Conservation (phyloP, 2,888 invertebrate species). For the Synergus japonicus region DNA sequence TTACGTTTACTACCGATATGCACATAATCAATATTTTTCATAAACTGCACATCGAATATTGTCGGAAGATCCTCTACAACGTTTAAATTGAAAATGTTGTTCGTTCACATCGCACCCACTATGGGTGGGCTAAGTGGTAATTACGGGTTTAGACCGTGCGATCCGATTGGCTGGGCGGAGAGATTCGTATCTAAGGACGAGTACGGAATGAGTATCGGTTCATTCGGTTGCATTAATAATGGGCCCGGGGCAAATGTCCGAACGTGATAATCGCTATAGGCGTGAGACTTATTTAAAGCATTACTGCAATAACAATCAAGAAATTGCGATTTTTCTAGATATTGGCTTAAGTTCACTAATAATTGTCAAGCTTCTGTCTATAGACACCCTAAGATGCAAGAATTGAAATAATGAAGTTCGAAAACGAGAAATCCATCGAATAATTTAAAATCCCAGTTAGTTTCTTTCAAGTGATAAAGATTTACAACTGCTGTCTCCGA, state of each 20-base stretch:
- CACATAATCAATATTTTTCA: slow-evolving; percentile 18
- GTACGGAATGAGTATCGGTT: slow-evolving; percentile 63
- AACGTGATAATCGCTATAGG: slow-evolving; percentile 59
- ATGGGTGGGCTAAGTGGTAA: slow-evolving; percentile 74
- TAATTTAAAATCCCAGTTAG: too few species aligned
- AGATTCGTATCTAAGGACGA: slow-evolving; percentile 68
- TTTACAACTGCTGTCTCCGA: slow-evolving; percentile 64
- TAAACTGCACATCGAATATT: slow-evolving; percentile 12
- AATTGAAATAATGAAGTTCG: too few species aligned
- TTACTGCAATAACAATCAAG: slow-evolving; percentile 21
- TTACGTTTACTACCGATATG: background rate
- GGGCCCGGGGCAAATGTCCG: slow-evolving; percentile 53
- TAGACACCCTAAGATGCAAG: too few species aligned
- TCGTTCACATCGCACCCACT: slow-evolving; percentile 63
- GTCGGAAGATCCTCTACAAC: slow-evolving; percentile 2
- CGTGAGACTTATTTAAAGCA: slow-evolving; percentile 46
- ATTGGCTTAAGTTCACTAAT: background rate
- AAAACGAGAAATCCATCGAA: too few species aligned
- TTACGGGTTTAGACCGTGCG: slow-evolving; percentile 69
- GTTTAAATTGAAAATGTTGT: slow-evolving; percentile 68
- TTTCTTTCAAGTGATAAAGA: background rate
- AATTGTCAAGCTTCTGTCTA: too few species aligned
- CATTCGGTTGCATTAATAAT: slow-evolving; percentile 66
- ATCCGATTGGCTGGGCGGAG: slow-evolving; percentile 74
- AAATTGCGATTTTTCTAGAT: background rate